Conservation (phyloP, 2,113 vertebrate genomes). For the Dolichallabes microphthalmus region DNA sequence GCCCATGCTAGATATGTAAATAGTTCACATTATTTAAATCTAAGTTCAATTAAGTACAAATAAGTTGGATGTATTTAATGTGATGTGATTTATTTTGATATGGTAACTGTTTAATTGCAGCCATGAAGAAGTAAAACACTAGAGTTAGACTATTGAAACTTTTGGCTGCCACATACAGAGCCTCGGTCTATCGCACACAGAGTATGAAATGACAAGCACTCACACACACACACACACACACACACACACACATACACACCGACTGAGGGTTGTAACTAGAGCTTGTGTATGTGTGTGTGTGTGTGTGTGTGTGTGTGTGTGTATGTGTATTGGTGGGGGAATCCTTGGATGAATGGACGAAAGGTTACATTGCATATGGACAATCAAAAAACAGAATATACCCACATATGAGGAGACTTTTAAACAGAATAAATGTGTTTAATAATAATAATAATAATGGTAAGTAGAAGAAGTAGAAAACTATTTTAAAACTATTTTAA, state of each 20-base stretch:
- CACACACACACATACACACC: not conserved
- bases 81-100: not conserved
- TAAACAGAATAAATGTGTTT: not conserved
- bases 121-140: not conserved
- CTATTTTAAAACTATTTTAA: too few relatives aligned
- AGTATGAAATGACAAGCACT: slow-evolving; percentile 30
- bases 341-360: not conserved
- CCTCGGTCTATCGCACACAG: not conserved
- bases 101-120: not conserved
- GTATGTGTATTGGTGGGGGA: not conserved
- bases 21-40: too few relatives aligned
- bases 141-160: not conserved
- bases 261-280: slow-evolving; percentile 36
- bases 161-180: not conserved
- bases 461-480: too few relatives aligned
- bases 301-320: slow-evolving; percentile 10
- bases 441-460: too few relatives aligned
- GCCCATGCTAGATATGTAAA: not conserved
- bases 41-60: too few relatives aligned
- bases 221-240: slow-evolving; percentile 11
- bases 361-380: not conserved
- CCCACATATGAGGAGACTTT: not conserved
- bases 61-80: not conserved
- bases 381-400: not conserved
- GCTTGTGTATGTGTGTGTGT: slow-evolving; percentile 12